A percentile compares a stretch with the other conserved stretches of the same genome.
Conservation (phyloP, 2,888 invertebrate genomes). For the Conops quadrifasciatus region DNA sequence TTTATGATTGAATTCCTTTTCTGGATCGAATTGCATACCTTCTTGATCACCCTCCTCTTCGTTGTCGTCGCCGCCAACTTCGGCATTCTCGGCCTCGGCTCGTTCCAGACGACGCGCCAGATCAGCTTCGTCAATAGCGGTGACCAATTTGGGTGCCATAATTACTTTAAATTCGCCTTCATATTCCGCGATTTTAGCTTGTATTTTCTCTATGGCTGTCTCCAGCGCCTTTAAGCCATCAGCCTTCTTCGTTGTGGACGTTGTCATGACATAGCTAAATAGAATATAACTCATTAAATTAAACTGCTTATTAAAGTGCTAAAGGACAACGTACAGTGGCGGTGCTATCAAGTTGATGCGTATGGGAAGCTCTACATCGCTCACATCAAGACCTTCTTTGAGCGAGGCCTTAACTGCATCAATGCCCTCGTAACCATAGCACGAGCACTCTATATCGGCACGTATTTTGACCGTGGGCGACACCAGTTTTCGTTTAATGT, state of each 20-base stretch:
- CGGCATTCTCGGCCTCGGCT: constrained; percentile 92
- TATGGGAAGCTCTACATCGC: constrained; percentile 93
- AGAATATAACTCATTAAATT: not conserved
- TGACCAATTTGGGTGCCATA: constrained; percentile 98
- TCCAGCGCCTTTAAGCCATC: constrained; percentile 92
- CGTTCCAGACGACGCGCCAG: constrained; percentile 91
- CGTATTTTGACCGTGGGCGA: constrained; percentile 97
- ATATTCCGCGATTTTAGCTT: constrained; percentile 79
- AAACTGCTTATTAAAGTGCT: not conserved
- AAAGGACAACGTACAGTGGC: constrained; percentile 73
- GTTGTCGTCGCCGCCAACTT: constrained; percentile 90
- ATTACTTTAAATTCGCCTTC: constrained; percentile 95
- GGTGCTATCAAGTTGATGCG: constrained; percentile 99
- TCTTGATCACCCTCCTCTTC: constrained; percentile 73
- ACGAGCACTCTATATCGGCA: constrained; percentile 92
- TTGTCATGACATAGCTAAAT: constrained; percentile 83
- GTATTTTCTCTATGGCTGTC: constrained; percentile 88
- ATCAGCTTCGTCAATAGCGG: constrained; percentile 97
- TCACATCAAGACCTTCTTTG: constrained; percentile 86
- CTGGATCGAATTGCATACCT: constrained; percentile 65
- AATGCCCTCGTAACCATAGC: constrained; percentile 97
- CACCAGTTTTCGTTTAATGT: constrained; percentile 94
- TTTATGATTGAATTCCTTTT: constrained; percentile 58
- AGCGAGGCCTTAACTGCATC: constrained; percentile 97
- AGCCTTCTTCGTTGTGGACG: constrained; percentile 94